Percentiles rank a stretch among this genome's conserved stretches.
These are phyloP conservation scores for Molanna angustata DNA, from an alignment of 2,888 invertebrate species.

Conservation along the genomic window DNA sequence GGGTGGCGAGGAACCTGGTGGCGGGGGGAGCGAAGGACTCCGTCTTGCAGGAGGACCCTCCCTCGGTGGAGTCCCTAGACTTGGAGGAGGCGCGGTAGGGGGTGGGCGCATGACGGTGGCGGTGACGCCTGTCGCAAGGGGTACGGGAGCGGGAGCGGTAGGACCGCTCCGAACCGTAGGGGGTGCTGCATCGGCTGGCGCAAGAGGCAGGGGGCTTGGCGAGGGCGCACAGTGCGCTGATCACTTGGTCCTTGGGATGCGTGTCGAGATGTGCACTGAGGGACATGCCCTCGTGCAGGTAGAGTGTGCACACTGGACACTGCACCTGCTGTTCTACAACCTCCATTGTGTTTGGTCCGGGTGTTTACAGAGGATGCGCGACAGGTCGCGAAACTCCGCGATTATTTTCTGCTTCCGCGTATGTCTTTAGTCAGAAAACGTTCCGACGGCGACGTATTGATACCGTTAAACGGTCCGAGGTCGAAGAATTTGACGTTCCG, in stretches of 20 bases:
- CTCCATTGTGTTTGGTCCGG: too few relatives aligned
- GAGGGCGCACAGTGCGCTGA: slow-evolving; percentile 66
- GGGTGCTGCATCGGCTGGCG: slow-evolving; percentile 26
- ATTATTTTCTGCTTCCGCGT: neutral
- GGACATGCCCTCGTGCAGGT: slow-evolving; percentile 78
- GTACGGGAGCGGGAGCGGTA: slow-evolving; percentile 41
- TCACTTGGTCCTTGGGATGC: slow-evolving; percentile 86
- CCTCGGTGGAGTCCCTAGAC: slow-evolving; percentile 39
- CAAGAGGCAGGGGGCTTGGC: slow-evolving; percentile 40
- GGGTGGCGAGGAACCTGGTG: slow-evolving; percentile 35
- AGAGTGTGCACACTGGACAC: slow-evolving; percentile 84
- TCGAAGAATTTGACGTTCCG: slow-evolving; percentile 13
- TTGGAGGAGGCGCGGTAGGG: slow-evolving; percentile 38
- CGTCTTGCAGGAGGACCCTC: slow-evolving; percentile 39
- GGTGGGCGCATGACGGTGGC: slow-evolving; percentile 43
- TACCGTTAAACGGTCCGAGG: slow-evolving; percentile 15
- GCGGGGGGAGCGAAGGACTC: slow-evolving; percentile 37
- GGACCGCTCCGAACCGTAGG: slow-evolving; percentile 40
- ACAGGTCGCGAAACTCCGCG: neutral
- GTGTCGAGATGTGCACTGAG: slow-evolving; percentile 79
- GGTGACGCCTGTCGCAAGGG: slow-evolving; percentile 46
- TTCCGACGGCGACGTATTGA: slow-evolving; percentile 7
- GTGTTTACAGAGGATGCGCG: too few relatives aligned
- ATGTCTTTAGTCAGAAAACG: slow-evolving; percentile 22
- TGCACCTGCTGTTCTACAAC: slow-evolving; percentile 53